These are phyloP conservation scores for Orchesella cincta DNA, from an alignment of 1,140 invertebrate species.

Conservation along the genomic window DNA sequence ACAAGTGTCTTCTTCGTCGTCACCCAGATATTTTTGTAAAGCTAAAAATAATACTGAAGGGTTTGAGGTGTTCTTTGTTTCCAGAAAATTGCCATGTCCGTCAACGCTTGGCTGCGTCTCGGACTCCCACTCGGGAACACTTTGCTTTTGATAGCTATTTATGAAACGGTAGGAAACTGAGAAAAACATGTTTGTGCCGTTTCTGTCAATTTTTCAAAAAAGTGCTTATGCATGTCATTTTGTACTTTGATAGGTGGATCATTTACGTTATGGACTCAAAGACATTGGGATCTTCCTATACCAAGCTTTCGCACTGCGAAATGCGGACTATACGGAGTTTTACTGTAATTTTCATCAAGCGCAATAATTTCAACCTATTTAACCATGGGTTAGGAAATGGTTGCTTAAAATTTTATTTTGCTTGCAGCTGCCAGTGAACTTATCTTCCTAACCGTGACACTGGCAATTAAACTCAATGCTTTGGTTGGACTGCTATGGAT, in stretches of 20 bases:
- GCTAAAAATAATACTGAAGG: too few species aligned
- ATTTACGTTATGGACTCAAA: background rate
- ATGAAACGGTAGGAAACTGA: slow-evolving; percentile 10
- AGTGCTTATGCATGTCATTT: background rate
- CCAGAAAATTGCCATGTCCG: background rate
- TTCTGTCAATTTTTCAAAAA: background rate
- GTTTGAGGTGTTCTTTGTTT: too few species aligned
- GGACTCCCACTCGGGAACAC: slow-evolving; percentile 8
- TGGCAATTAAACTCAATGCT: background rate
- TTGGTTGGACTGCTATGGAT: slow-evolving; percentile 4
- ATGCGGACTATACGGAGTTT: background rate
- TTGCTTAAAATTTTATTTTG: background rate
- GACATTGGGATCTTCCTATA: background rate
- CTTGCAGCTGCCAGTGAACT: background rate
- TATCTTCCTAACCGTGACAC: background rate
- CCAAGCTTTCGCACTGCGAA: background rate
- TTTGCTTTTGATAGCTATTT: background rate
- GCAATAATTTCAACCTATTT: background rate
- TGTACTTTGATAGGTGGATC: background rate
- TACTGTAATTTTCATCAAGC: too few species aligned
- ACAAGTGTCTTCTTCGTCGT: too few species aligned
- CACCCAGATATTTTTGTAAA: too few species aligned
- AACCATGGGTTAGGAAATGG: background rate
- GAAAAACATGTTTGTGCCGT: background rate
- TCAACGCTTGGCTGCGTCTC: background rate